Percentiles rank a stretch among this genome's conserved stretches.
phyloP scores from a whole-genome alignment of 2,113 vertebrate genomes.

The Colaptes auratus region DNA sequence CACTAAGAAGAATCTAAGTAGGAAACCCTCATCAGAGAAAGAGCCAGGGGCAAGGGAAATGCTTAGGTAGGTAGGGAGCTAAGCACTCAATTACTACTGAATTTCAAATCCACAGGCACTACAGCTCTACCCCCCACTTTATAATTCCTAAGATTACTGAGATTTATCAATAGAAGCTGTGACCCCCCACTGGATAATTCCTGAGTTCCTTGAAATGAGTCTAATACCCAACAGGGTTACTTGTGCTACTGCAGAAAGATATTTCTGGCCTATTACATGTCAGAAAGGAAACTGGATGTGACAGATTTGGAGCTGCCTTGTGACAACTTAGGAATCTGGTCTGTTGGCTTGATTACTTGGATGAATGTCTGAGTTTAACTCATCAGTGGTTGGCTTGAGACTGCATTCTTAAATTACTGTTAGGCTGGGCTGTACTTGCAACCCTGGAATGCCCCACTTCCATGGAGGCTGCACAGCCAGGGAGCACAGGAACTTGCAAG shows the following conservation, averaged over 20 bases:
- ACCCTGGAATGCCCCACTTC: not conserved
- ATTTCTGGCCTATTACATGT: conserved; percentile 39
- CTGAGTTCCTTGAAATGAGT: conserved; percentile 23
- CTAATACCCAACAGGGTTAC: conserved; percentile 38
- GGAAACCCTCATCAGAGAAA: not conserved
- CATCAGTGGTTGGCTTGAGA: not conserved
- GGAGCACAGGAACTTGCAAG: not conserved
- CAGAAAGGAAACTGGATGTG: conserved; percentile 55
- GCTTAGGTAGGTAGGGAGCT: conserved; percentile 1
- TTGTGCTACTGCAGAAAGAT: conserved; percentile 40
- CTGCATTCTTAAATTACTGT: not conserved
- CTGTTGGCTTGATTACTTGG: conserved; percentile 54
- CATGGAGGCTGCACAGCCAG: not conserved
- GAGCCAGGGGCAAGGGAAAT: not conserved
- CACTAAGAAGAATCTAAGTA: not conserved
- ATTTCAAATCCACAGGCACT: not conserved
- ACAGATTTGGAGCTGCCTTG: conserved; percentile 56
- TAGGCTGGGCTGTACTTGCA: not conserved
- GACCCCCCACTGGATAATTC: conserved; percentile 13
- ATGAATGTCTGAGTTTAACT: conserved; percentile 35
- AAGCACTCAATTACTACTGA: not conserved
- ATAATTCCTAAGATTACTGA: conserved; percentile 44
- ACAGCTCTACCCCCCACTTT: not conserved
- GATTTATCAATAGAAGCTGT: conserved; percentile 26
- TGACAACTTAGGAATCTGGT: conserved; percentile 53